Base-by-base conservation (phyloP, 2,888 invertebrate genomes). In the Lordiphosa fenestrarum region DNA sequence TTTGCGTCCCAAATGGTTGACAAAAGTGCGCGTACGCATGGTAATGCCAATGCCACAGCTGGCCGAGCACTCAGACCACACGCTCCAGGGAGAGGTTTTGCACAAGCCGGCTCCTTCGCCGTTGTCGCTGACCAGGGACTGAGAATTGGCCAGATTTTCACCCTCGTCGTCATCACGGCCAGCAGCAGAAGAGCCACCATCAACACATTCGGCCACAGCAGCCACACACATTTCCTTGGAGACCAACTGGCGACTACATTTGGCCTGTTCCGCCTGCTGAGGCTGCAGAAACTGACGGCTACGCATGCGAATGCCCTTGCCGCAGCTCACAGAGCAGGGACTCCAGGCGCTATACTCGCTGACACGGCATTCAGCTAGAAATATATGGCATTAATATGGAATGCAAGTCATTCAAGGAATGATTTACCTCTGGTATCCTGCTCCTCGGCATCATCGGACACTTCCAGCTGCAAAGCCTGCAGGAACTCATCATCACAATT, bases 211-310 rank as follows among this genome's bases (percentile, higher is more conserved):
- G 0, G 95, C 90, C 33, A 93, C 88, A 12, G 90, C 90, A 4
- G 96, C 95, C 37, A 95, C 94, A 87, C 98, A 98, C 94, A 96
- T 95, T 91, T 98, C 97, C 89, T 96, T 96, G 54, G 94, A 93
- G 42, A 95, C 91, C 84, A 98, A 90, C 89, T 97, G 94, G 33
- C 94, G 90, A 74, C 92, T 91, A 87, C 94, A 94, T 69, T 92
- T 89, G 81, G 92, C 91, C 92, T 93, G 93, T 69, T 90, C 90
- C 5, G 97, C 97, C 86, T 94, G 93, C 80, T 93, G 92, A 42
- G 94, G 93, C 49, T 86, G 85, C 89, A 93, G 89, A 90, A 95
- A 97, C 67, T 91, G 89, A 56, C 97, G 92, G 56, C 92, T 93
- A 75, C 96, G 91, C 92, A 95, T 94, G 81, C 95, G 92, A 68